Evolutionary conservation across 2,888 invertebrate species (phyloP), one percentile per base, ranked within the genome.

Genomic region (Troides oblongomaculatus): DNA sequence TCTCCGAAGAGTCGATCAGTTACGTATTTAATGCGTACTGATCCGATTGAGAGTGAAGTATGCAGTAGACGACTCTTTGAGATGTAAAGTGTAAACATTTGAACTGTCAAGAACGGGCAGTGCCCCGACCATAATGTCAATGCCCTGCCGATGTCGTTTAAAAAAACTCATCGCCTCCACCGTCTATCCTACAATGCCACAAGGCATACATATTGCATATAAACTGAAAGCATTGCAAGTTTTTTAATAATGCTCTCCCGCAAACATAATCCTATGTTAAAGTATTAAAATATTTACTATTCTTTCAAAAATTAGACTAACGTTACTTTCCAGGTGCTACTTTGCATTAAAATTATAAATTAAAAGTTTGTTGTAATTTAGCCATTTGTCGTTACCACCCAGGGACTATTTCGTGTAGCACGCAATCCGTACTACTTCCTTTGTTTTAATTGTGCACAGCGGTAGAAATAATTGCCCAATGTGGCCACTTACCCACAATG

Each of bases 41-140:
- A 78, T 79, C 78, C 73, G 72, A 72, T 79, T 65, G 72, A 72
- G 77, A 74, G 76, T 80, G 81, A 84, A 84, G 81, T 82, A 77
- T 78, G 81, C 74, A 82, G 81, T 84, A 78, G 84, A 87, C 89
- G 84, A 87, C 89, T 89, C 88, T 86, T 85, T 81, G 85, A 84
- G 85, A 85, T 84, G 85, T 84, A 83, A 81, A 86, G 86, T 86
- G 86, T 90, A 91, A 92, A 91, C 88, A 92, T 91, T 90, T 91
- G 89, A 91, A 91, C 91, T 92, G 91, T 92, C 92, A 92, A 92
- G 92, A 92, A 92, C 92, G 92, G 92, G 80, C 92, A 90, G 87
- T 88, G 92, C 90, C 89, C 92, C 89, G 87, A 80, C 75, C 81
- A 79, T 81, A 81, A 85, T 84, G 92, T 92, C 91, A 90, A 86